phyloP scores from a whole-genome alignment of 2,113 vertebrate genomes.

The Eretmochelys imbricata region DNA sequence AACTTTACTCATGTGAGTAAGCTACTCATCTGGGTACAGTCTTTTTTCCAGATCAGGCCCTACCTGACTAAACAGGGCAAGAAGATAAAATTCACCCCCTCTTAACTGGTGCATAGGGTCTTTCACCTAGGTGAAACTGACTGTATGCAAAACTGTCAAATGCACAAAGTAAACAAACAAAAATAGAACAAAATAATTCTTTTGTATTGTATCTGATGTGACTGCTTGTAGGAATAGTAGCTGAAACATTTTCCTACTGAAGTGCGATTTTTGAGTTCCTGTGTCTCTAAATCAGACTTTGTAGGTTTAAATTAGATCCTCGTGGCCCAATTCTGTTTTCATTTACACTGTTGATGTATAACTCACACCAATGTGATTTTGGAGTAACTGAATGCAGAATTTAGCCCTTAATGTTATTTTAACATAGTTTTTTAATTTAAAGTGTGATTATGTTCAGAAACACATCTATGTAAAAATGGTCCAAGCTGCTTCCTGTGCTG shows the following conservation, averaged over 20 bases:
- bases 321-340: background rate
- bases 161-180: background rate
- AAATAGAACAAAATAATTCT: background rate
- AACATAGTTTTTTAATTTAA: rapidly evolving
- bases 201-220: background rate
- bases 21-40: background rate
- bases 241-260: background rate
- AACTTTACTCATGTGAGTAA: background rate
- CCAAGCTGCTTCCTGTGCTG: background rate
- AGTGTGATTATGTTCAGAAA: background rate
- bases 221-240: background rate
- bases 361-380: background rate
- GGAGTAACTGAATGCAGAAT: background rate
- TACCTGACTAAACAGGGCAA: background rate
- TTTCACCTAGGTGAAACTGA: background rate
- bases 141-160: background rate
- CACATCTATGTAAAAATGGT: background rate
- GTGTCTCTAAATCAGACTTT: background rate
- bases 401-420: background rate
- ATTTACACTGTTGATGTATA: background rate
- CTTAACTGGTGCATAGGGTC: background rate
- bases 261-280: rapidly evolving
- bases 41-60: background rate
- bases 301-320: background rate
- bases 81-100: background rate